Evolutionary conservation across 2,113 vertebrate genomes (phyloP), one percentile per base, ranked within the genome.

Genomic region (Phalacrocorax aristotelis): DNA sequence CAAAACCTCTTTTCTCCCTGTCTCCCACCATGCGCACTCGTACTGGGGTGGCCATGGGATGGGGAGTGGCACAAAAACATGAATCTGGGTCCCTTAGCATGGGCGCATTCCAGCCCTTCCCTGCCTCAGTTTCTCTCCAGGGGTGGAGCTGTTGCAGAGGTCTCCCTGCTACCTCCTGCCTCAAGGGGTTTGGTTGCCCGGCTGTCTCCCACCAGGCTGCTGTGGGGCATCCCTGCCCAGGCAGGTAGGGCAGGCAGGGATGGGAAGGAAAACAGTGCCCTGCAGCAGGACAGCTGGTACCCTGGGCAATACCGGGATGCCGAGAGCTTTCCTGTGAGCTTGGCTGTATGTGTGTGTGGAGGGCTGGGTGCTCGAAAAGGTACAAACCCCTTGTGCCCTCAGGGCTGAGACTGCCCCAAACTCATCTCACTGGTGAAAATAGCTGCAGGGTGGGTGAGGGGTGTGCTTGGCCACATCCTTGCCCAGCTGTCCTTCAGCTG

Each of bases 141-240:
- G 30, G 15, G n/a, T 0, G 1, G 15, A 40, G 18, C 18, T 46
- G 2, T 22, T 48, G 27, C 26, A 16, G 48, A 20, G 27, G 5
- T 83, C 32, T 61, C 26, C 65, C 40, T 1, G 8, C 62, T 57
- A 57, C 29, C 64, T 62, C 11, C 23, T 80, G 34, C 11, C 36
- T 0, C 0, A 0, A 1, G 34, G 38, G 34, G 3, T 54, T n/a
- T 0, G 3, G 18, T 58, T 65, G 10, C 40, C 44, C 1, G 1
- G 55, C 42, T 51, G 27, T 55, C 21, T 81, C 21, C 29, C 0
- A 1, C 29, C 1, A 0, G 62, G 48, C 30, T 65, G 58, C 42
- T 1, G 2, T 16, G 46, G 54, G 42, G 10, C 26, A 13, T 42
- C 64, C 26, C 11, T 36, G 65, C 21, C 49, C 6, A 3, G 46